A percentile compares a stretch with the other conserved stretches of the same genome.
Evolutionary conservation across 2,888 invertebrate genomes (phyloP).

Genomic region (Odontomyia ornata): DNA sequence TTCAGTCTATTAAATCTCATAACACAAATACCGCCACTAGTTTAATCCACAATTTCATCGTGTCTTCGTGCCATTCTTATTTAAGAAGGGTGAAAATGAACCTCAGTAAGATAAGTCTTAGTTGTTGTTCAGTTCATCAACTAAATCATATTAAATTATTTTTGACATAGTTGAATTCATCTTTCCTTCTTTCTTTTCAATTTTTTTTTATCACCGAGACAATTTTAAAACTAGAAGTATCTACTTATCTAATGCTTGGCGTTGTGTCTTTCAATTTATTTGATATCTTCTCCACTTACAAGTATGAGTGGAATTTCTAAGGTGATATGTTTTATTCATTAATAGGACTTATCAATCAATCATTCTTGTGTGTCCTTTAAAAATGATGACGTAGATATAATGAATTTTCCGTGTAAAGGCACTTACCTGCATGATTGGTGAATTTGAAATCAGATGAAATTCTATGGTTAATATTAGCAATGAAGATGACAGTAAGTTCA

Average conservation of each 20-base stretch:
- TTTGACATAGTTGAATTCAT: not conserved
- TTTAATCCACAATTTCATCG: not conserved
- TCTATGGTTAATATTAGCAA: too few relatives aligned
- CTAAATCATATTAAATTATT: not conserved
- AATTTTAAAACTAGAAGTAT: not conserved
- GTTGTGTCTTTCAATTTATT: not conserved
- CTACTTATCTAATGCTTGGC: not conserved
- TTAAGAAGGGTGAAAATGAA: not conserved
- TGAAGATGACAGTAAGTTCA: too few relatives aligned
- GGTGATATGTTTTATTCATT: not conserved
- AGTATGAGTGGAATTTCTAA: not conserved
- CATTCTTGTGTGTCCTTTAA: not conserved
- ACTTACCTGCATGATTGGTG: too few relatives aligned
- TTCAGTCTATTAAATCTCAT: too few relatives aligned
- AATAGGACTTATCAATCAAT: not conserved
- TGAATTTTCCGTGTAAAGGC: slow-evolving; percentile 9
- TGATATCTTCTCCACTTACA: not conserved
- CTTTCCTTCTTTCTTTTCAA: not conserved
- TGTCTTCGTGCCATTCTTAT: not conserved
- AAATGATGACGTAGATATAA: slow-evolving; percentile 2
- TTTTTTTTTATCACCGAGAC: not conserved
- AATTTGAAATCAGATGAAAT: too few relatives aligned
- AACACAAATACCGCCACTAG: not conserved
- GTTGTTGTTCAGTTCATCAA: not conserved
- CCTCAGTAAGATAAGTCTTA: not conserved